These are phyloP conservation scores for Laticauda colubrina DNA, from an alignment of 2,113 vertebrate genomes.

Conservation along the genomic window DNA sequence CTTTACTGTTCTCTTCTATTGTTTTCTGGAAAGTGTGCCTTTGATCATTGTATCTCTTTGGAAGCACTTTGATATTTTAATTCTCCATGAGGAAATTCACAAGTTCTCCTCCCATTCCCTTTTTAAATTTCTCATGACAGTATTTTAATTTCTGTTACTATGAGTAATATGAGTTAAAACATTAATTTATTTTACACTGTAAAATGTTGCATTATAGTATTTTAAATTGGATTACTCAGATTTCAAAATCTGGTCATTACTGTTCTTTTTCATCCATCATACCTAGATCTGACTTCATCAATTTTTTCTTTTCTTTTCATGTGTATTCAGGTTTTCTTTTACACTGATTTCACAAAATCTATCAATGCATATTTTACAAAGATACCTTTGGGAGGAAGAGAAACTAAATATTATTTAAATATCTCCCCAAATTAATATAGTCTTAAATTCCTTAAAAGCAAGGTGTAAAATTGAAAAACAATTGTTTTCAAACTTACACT, in stretches of 20 bases:
- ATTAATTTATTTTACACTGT: neutral
- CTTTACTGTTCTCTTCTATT: neutral
- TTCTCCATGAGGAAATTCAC: neutral
- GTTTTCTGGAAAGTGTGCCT: neutral
- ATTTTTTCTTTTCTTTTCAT: neutral
- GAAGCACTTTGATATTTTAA: neutral
- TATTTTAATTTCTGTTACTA: neutral
- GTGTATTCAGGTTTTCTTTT: neutral
- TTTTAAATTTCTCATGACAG: neutral
- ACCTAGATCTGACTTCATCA: neutral
- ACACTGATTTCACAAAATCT: neutral
- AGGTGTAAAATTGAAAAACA: neutral
- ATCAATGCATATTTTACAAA: neutral
- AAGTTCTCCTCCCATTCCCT: neutral
- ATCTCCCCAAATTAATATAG: neutral
- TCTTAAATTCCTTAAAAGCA: neutral
- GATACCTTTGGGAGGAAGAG: neutral
- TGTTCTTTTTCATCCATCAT: neutral
- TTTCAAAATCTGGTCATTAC: neutral
- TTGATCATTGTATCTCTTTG: neutral
- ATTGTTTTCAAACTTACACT: neutral
- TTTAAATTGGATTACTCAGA: neutral
- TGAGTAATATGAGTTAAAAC: neutral
- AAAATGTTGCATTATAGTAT: neutral
- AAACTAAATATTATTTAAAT: neutral